Evolutionary conservation across 2,888 invertebrate species (phyloP).

Genomic region (Netelia melanura): DNA sequence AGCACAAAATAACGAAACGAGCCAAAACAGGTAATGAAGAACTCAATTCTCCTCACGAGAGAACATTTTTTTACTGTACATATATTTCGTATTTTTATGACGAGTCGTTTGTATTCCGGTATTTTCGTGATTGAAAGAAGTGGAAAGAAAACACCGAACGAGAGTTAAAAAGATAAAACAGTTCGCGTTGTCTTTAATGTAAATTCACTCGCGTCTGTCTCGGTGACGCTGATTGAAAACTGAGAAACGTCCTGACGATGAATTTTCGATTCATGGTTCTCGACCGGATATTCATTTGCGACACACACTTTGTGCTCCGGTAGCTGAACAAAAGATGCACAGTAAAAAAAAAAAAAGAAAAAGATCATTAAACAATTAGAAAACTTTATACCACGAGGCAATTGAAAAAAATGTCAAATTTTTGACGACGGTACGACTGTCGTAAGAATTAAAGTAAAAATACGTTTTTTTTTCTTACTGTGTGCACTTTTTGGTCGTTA

Average conservation of each 20-base stretch:
- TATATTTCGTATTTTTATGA: conserved; percentile 75
- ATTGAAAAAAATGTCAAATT: too few species aligned
- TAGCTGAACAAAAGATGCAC: background rate
- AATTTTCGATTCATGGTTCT: conserved; percentile 9
- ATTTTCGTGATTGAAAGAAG: conserved; percentile 69
- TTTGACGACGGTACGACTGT: too few species aligned
- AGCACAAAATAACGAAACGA: conserved; percentile 58
- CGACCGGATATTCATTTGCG: conserved; percentile 2
- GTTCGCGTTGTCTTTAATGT: background rate
- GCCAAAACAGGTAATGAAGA: conserved; percentile 56
- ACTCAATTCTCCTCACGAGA: conserved; percentile 59
- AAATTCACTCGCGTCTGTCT: background rate
- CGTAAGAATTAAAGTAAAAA: too few species aligned
- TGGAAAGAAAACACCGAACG: conserved; percentile 16
- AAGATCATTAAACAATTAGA: too few species aligned
- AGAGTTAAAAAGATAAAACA: conserved; percentile 5
- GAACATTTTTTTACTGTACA: conserved; percentile 74
- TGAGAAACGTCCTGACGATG: background rate
- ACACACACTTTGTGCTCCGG: background rate
- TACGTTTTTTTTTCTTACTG: too few species aligned
- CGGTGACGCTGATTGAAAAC: background rate
- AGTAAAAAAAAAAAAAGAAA: too few species aligned
- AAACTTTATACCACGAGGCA: too few species aligned
- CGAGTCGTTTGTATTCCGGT: conserved; percentile 76
- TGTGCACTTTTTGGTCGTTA: background rate